A percentile compares a stretch with the other conserved stretches of the same genome.
phyloP scores from a whole-genome alignment of 2,113 vertebrate species.

The Verasper variegatus region DNA sequence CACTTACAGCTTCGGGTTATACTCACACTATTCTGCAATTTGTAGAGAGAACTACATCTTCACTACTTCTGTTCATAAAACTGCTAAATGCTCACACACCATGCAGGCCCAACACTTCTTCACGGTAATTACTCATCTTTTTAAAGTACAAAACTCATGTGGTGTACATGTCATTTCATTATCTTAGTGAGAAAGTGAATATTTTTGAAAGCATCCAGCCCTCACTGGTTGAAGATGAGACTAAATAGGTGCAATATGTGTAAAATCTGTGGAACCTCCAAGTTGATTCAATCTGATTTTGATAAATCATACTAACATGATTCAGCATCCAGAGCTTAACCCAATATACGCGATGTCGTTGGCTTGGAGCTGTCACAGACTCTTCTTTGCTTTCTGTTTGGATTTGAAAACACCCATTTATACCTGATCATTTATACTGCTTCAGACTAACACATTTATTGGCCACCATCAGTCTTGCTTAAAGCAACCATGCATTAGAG shows the following conservation, averaged over 20 bases:
- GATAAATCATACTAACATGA: slow-evolving; percentile 30
- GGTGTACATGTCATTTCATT: neutral
- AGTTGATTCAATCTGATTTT: neutral
- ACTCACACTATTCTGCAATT: slow-evolving; percentile 20
- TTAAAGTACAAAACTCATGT: neutral
- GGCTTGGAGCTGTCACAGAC: slow-evolving; percentile 41
- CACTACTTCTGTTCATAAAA: slow-evolving; percentile 5
- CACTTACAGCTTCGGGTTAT: slow-evolving; percentile 10
- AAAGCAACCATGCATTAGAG: slow-evolving; percentile 67
- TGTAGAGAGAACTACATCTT: neutral
- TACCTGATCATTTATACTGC: slow-evolving; percentile 68
- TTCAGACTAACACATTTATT: slow-evolving; percentile 64
- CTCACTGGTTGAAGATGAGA: neutral
- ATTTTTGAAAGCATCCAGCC: neutral
- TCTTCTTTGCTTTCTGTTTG: slow-evolving; percentile 64
- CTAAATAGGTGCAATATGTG: neutral
- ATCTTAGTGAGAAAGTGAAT: neutral
- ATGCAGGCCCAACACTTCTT: slow-evolving; percentile 1
- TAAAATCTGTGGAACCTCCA: no score
- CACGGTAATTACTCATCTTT: neutral
- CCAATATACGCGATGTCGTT: slow-evolving; percentile 43
- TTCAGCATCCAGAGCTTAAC: slow-evolving; percentile 45
- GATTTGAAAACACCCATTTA: slow-evolving; percentile 62
- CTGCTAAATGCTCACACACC: neutral
- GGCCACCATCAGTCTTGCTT: slow-evolving; percentile 74